A percentile compares a stretch with the other conserved stretches of the same genome.
These are phyloP conservation scores for Australoheros facetus DNA, from an alignment of 2,797 vertebrate genomes.

Conservation along the genomic window DNA sequence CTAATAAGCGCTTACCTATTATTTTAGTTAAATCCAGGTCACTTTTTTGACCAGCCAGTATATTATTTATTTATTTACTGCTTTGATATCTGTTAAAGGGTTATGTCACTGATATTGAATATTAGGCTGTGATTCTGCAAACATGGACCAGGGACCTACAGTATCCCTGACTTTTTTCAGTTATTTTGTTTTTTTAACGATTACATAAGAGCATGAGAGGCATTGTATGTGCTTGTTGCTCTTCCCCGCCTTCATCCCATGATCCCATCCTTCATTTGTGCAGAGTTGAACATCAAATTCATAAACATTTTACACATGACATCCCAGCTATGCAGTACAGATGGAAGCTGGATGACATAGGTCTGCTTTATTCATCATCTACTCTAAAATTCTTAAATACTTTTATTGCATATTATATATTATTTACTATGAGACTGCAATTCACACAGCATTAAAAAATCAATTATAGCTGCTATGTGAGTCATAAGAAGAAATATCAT, in stretches of 20 bases:
- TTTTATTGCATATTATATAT: neutral
- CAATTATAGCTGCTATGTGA: too few species aligned
- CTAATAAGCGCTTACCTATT: too few species aligned
- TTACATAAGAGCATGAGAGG: conserved; percentile 6
- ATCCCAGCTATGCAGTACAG: conserved; percentile 22
- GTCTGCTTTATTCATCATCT: neutral
- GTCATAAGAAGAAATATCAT: neutral
- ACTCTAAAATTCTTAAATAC: neutral
- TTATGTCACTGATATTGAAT: neutral
- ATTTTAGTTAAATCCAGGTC: too few species aligned
- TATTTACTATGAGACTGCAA: neutral
- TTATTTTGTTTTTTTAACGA: neutral
- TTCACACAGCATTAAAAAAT: neutral
- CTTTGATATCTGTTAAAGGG: neutral
- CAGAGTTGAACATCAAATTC: neutral
- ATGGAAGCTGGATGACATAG: conserved; percentile 62
- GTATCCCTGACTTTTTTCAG: neutral
- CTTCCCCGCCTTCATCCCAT: neutral
- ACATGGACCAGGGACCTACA: neutral
- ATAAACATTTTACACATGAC: conserved; percentile 17
- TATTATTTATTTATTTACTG: neutral
- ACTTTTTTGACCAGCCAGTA: too few species aligned
- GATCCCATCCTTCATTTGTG: conserved; percentile 15
- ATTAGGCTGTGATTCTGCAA: neutral
- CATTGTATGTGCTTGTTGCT: neutral